Base-by-base conservation (phyloP, 2,888 invertebrate genomes). In the Unio pictorum region DNA sequence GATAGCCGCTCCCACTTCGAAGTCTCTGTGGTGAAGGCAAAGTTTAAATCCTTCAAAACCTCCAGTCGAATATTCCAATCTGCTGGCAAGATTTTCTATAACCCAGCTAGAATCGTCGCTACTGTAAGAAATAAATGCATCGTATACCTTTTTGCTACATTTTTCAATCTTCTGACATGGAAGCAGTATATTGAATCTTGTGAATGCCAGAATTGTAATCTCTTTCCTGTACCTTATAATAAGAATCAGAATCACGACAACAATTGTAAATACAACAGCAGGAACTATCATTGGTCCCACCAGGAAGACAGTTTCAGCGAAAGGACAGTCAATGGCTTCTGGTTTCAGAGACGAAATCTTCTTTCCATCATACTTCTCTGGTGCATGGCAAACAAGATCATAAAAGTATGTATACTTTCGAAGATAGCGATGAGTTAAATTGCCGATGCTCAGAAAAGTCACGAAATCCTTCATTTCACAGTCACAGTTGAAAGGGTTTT, bases 91-190 rank as follows among this genome's bases (percentile, higher is more conserved):
- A 84, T 95, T 94, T 86, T 95, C 94, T 56, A 94, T 93, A 60
- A 96, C 95, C 93, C 95, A 96, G 66, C 94, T 93, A 88, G 95
- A 95, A 91, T 96, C 96, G 6, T 68, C 60, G 58, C 76, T 73
- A 91, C 95, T 95, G 91, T 96, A 97, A 89, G 95, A 95, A 81
- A 97, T 93, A 91, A 96, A 97, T 62, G 96, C 96, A 91, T 97
- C 96, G 91, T 95, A 96, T 4, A 66, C 56, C 60, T 81, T 81
- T 34, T 70, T 28, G 4, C 55, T 70, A n/a, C 66, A 68, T 61
- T 73, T 69, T 34, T 57, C 55, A 7, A 69, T 67, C 15, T 68
- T 61, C 17, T 78, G 61, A 68, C 81, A 79, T 15, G 78, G 79
- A 17, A 80, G 69, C 57, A 71, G 72, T 15, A 80, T 72, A 34